Percentiles rank a stretch among this genome's conserved stretches.
phyloP scores from a whole-genome alignment of 2,113 vertebrate species.

The Tetraodon nigroviridis region DNA sequence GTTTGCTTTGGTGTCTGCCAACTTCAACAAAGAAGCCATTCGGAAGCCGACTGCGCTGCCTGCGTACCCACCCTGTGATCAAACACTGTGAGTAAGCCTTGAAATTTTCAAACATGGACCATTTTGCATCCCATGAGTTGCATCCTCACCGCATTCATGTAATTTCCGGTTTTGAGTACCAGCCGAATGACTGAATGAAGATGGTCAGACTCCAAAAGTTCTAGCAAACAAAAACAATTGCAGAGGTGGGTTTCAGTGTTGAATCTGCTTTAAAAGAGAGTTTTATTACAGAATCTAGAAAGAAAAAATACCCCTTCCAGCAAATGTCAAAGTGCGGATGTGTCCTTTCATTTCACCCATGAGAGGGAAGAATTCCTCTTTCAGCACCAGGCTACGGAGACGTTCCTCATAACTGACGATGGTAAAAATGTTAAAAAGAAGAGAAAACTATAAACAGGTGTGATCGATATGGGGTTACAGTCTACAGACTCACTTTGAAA shows the following conservation, averaged over 20 bases:
- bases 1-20: conserved; percentile 78
- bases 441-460: not conserved
- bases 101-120: not conserved
- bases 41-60: conserved; percentile 76
- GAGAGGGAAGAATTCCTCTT: conserved; percentile 77
- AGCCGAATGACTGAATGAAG: conserved; percentile 77
- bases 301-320: conserved; percentile 66
- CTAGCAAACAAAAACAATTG: conserved; percentile 40
- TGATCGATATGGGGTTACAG: not conserved
- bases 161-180: conserved; percentile 80
- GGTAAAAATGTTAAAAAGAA: conserved; percentile 9
- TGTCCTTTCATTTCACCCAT: conserved; percentile 66
- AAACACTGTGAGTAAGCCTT: not conserved
- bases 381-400: conserved; percentile 73
- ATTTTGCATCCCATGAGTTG: not conserved
- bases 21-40: conserved; percentile 76
- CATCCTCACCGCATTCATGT: conserved; percentile 79
- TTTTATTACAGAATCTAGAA: not conserved
- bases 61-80: conserved; percentile 72
- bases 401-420: conserved; percentile 70
- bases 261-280: no score
- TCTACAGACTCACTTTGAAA: conserved; percentile 68
- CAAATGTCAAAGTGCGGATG: conserved; percentile 66
- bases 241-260: no score
- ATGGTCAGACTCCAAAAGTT: conserved; percentile 73